These are phyloP conservation scores for Cisticola juncidis DNA, from an alignment of 2,113 vertebrate genomes.

Conservation along the genomic window DNA sequence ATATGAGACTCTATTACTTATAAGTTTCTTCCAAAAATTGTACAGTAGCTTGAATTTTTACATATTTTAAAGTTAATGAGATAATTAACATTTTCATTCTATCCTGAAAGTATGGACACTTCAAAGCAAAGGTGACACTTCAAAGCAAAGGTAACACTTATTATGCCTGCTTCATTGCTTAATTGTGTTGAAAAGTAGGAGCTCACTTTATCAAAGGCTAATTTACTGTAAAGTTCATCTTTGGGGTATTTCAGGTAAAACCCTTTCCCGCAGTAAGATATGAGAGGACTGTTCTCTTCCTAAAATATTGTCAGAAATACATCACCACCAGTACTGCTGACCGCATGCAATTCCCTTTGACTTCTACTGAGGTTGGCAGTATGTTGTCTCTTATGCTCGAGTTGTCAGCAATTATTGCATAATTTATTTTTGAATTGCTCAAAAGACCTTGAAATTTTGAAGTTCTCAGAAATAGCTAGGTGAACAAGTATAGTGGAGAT, in stretches of 20 bases:
- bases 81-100: constrained; percentile 1
- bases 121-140: not conserved
- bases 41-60: not conserved
- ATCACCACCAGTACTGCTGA: not conserved
- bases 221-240: not conserved
- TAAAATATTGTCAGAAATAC: constrained; percentile 2
- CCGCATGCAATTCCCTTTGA: not conserved
- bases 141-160: not conserved
- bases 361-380: not conserved
- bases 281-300: not conserved
- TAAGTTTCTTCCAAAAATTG: not conserved
- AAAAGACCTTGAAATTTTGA: not conserved
- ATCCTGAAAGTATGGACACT: not conserved
- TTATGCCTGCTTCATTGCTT: not conserved
- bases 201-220: not conserved
- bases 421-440: not conserved
- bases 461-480: not conserved
- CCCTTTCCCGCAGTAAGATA: not conserved
- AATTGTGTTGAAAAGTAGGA: not conserved
- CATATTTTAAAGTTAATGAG: not conserved
- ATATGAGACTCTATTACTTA: not conserved
- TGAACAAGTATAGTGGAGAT: not conserved
- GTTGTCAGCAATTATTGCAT: not conserved
- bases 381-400: not conserved
- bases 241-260: not conserved